Base-by-base conservation (phyloP, 1,140 invertebrate species). In the Globodera ellingtonae region DNA sequence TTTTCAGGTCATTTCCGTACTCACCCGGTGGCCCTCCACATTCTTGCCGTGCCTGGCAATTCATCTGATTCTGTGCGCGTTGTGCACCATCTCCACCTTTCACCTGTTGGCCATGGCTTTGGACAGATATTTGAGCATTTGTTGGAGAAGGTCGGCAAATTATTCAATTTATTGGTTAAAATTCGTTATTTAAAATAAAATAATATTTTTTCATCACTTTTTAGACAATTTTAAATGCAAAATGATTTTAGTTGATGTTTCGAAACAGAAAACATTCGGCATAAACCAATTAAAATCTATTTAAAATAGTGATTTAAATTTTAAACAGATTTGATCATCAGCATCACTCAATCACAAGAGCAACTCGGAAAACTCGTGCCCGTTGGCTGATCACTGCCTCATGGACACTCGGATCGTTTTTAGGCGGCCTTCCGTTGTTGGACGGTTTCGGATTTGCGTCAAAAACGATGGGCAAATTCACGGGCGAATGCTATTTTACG, bases 121-220 rank as follows among this genome's bases (percentile, higher is more conserved):
- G 13, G 85, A 85, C 78, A 87, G 85, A 78, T 85, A 85, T 65
- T 50, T 85, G 15, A 86, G 82, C 15, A 85, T 85, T n/a, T 85
- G 84, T 56, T 82, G 62, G 35, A 84, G 50, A 82, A 75, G 47
- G 80, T 83, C 4, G 75, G 48, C 35, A 65, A 75, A 75, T 46
- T n/a, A 18, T 44, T 6, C 13, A 15, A 48, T 56, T 56, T 24
- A 24, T 24, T 35, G 35, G 35, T 35, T 35, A 35, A 35, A 35
- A 35, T 35, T 35, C 35, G 1, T 35, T 35, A 35, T 35, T 35
- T 35, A 1, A 35, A 35, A 35, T 35, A 35, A 35, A 35, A 35
- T 35, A 35, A 35, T 35, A 3, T 35, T 35, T 35, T 35, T 35
- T 35, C 35, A 35, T 0, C 35, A 35, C 2, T n/a, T 75, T n/a